These are phyloP conservation scores for Ophion slaviceki DNA, from an alignment of 2,888 invertebrate genomes.

Conservation along the genomic window DNA sequence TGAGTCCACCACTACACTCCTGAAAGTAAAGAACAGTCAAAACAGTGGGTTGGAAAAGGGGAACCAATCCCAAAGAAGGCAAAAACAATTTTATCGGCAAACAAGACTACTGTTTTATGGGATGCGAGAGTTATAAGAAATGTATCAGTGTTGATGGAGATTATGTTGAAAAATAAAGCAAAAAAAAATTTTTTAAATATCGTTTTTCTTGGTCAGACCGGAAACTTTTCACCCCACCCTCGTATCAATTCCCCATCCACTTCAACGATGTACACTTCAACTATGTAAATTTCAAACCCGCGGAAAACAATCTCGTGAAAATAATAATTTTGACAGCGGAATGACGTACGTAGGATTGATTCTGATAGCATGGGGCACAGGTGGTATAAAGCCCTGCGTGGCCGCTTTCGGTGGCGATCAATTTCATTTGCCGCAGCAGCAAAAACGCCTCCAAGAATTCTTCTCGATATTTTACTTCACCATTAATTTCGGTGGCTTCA, in stretches of 20 bases:
- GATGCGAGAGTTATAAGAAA: too few species aligned
- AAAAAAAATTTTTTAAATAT: too few species aligned
- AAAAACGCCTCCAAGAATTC: slow-evolving; percentile 88
- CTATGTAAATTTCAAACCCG: neutral
- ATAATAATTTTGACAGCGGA: slow-evolving; percentile 80
- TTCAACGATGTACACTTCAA: neutral
- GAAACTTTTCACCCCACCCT: too few species aligned
- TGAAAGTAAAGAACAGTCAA: too few species aligned
- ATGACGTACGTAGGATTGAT: slow-evolving; percentile 86
- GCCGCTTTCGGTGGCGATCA: slow-evolving; percentile 95
- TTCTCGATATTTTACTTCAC: slow-evolving; percentile 94
- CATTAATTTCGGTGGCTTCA: slow-evolving; percentile 89
- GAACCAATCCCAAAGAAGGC: too few species aligned
- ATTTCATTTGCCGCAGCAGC: slow-evolving; percentile 89
- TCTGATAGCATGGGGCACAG: slow-evolving; percentile 90
- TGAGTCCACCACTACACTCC: too few species aligned
- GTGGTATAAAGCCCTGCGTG: slow-evolving; percentile 95
- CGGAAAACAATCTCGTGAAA: neutral
- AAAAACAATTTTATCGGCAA: too few species aligned
- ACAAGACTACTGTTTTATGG: too few species aligned
- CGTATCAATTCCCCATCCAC: neutral
- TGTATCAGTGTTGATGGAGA: too few species aligned
- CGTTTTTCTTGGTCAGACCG: too few species aligned
- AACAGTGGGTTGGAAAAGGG: too few species aligned
- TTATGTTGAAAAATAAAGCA: too few species aligned